Evolutionary conservation across 2,888 invertebrate species (phyloP).

Genomic region (Glaucopsyche alexis): DNA sequence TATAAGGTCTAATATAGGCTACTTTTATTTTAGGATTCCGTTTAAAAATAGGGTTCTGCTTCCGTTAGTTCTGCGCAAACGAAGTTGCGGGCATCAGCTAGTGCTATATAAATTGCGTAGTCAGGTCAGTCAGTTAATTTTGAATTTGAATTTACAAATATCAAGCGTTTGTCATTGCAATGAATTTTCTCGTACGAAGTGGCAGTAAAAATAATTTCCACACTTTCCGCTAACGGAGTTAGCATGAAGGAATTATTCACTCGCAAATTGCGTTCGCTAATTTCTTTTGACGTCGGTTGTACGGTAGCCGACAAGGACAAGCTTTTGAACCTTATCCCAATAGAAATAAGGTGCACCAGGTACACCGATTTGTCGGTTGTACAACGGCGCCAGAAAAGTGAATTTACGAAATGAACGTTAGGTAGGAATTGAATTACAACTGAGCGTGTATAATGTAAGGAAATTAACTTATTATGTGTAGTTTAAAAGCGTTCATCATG

Average conservation of each 20-base stretch:
- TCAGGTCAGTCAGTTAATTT: too few species aligned
- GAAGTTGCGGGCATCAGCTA: too few species aligned
- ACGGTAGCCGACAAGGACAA: neutral
- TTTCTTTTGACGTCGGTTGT: constrained; percentile 28
- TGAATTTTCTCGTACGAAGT: neutral
- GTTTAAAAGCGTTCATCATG: neutral
- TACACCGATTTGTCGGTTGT: neutral
- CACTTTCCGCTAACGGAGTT: constrained; percentile 17
- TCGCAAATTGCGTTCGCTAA: constrained; percentile 23
- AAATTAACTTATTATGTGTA: constrained; percentile 26
- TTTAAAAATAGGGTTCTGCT: too few species aligned
- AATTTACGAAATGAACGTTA: constrained; percentile 30
- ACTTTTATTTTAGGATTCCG: too few species aligned
- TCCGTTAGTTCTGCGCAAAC: too few species aligned
- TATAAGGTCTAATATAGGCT: too few species aligned
- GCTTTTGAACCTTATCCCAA: neutral
- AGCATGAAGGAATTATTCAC: constrained; percentile 24
- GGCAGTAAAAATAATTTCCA: neutral
- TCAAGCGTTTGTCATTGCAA: neutral
- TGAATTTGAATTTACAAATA: neutral
- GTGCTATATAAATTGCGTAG: too few species aligned
- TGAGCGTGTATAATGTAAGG: constrained; percentile 13
- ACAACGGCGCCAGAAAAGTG: constrained; percentile 25
- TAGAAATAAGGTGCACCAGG: neutral
- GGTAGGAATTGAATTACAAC: constrained; percentile 26